phyloP scores from a whole-genome alignment of 2,797 vertebrate species.

The Sebastes ruberrimus region DNA sequence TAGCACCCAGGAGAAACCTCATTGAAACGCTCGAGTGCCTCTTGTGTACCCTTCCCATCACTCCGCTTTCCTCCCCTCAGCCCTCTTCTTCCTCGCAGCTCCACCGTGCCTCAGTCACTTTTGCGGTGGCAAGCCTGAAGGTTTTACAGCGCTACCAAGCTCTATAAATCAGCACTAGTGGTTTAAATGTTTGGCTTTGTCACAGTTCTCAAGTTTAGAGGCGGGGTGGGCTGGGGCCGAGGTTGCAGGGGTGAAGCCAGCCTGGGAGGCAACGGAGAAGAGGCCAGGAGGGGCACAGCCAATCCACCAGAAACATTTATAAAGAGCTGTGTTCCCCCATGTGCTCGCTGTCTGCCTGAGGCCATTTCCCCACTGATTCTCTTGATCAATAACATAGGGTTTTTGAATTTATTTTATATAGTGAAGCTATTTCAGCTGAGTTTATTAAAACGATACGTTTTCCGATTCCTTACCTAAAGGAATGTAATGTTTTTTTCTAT shows the following conservation, averaged over 20 bases:
- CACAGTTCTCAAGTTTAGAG: slow-evolving; percentile 79
- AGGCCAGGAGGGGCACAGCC: slow-evolving; percentile 48
- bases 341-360: slow-evolving; percentile 6
- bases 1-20: slow-evolving; percentile 53
- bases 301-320: slow-evolving; percentile 35
- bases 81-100: slow-evolving; percentile 23
- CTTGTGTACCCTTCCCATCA: slow-evolving; percentile 51
- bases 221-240: slow-evolving; percentile 44
- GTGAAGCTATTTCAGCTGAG: not conserved
- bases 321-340: slow-evolving; percentile 18
- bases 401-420: not conserved
- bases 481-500: not conserved
- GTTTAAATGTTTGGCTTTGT: slow-evolving; percentile 78
- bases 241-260: slow-evolving; percentile 65
- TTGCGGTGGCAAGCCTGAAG: slow-evolving; percentile 57
- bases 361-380: not conserved
- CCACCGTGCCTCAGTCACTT: slow-evolving; percentile 41
- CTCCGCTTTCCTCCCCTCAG: slow-evolving; percentile 29
- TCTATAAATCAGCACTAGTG: slow-evolving; percentile 76
- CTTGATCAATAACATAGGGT: not conserved
- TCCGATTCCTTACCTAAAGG: not conserved
- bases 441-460: not conserved
- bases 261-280: slow-evolving; percentile 44
- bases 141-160: slow-evolving; percentile 69
- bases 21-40: slow-evolving; percentile 52